Conservation (phyloP, 2,113 vertebrate species). For the Gallinago media region DNA sequence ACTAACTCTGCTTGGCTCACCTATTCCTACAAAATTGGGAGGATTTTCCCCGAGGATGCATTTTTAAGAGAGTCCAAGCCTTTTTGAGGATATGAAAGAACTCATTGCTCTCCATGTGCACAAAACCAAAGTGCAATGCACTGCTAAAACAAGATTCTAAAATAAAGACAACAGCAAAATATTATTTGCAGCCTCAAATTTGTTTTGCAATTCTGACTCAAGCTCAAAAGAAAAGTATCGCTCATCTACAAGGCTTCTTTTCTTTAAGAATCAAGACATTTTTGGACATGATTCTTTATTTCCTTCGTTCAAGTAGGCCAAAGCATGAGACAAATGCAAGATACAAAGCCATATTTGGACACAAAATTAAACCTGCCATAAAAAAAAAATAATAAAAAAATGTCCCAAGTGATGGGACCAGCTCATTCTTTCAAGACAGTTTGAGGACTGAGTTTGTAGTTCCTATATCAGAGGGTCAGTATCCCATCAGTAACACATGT, state of each 20-base stretch:
- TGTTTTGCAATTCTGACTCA: not conserved
- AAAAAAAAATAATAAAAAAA: not conserved
- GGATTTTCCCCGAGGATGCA: not conserved
- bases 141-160: not conserved
- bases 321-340: constrained; percentile 20
- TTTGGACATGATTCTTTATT: constrained; percentile 1
- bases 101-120: not conserved
- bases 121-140: not conserved
- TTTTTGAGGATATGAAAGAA: not conserved
- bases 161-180: not conserved
- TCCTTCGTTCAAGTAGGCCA: not conserved
- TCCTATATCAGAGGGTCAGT: not conserved
- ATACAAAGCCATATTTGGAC: not conserved
- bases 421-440: not conserved
- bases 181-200: not conserved
- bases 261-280: constrained; percentile 2
- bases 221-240: not conserved
- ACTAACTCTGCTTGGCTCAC: not conserved
- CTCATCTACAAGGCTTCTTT: not conserved
- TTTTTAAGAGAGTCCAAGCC: not conserved
- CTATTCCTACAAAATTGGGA: accelerated
- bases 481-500: not conserved
- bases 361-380: not conserved
- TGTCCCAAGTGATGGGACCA: not conserved
- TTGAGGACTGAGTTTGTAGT: not conserved